Evolutionary conservation across 2,797 vertebrate species (phyloP), one percentile per base, ranked within the genome.

Genomic region (Syngnathus rostellatus): DNA sequence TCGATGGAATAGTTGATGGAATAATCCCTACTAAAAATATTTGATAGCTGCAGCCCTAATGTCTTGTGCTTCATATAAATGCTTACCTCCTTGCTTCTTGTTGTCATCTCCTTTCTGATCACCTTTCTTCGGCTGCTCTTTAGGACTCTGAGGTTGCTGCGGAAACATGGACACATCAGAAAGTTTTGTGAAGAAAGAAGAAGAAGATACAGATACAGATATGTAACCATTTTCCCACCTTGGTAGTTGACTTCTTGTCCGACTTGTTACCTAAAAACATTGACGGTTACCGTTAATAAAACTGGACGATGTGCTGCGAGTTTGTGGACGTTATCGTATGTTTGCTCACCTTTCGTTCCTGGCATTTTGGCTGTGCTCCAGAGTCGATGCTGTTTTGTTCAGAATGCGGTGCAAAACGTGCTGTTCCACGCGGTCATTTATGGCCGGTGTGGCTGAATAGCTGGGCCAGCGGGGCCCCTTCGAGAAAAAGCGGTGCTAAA

Each of bases 71-170:
- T 16, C 25, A 37, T 21, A 53, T 79, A 68, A 72, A 69, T 82
- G 72, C 73, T 90, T 88, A 92, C 91, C 91, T 92, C 90, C 91
- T 91, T 91, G 90, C 83, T 92, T 92, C 83, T 92, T 91, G 85
- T 80, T 89, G 62, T 91, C 90, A 73, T 92, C 90, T 89, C 88
- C 90, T 91, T 93, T 92, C 88, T 92, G 91, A 89, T 93, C 90
- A 85, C 3, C 89, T 91, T 93, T 92, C 86, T 92, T 92, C 73
- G 90, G 89, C 77, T 92, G 91, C 67, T 92, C 92, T 86, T 92
- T 92, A 83, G 90, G 88, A 89, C 89, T 92, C 87, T 91, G 90
- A 82, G 89, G 90, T 86, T 90, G 91, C 91, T 93, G 64, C 63
- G 50, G 68, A 71, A 75, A 21, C 4, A 66, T 63, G n/a, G 60